Evolutionary conservation across 2,113 vertebrate species (phyloP).

Genomic region (Nothoprocta pentlandii): DNA sequence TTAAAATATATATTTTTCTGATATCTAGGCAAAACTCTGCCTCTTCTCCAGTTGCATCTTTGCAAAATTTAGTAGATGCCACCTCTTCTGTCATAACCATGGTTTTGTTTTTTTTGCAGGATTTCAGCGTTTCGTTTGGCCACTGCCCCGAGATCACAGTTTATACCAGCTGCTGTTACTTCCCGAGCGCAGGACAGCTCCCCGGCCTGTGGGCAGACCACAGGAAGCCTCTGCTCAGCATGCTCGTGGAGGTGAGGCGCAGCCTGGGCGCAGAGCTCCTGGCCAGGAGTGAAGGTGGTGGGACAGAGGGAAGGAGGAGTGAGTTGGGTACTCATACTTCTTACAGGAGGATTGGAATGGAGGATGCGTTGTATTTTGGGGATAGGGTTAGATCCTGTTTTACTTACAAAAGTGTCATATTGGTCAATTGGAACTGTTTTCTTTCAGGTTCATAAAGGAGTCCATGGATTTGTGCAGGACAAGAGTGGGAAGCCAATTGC

Average conservation of each 20-base stretch:
- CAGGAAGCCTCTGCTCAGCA: conserved; percentile 93
- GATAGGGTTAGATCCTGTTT: not conserved
- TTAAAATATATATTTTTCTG: not conserved
- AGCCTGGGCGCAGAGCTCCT: not conserved
- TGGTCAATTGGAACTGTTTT: not conserved
- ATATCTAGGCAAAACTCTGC: not conserved
- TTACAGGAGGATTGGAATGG: not conserved
- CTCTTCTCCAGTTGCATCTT: not conserved
- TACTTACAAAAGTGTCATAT: not conserved
- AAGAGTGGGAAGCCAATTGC: conserved; percentile 90
- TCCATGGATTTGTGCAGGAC: conserved; percentile 91
- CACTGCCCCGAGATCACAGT: conserved; percentile 98
- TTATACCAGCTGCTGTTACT: conserved; percentile 94
- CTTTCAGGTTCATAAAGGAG: conserved; percentile 92
- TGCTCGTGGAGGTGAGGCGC: conserved; percentile 93
- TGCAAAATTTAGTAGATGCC: not conserved
- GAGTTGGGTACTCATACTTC: not conserved
- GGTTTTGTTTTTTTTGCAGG: conserved; percentile 77
- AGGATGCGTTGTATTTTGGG: not conserved
- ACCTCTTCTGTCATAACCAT: not conserved
- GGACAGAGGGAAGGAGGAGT: not conserved
- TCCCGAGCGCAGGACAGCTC: conserved; percentile 88
- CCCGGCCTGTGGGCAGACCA: conserved; percentile 90
- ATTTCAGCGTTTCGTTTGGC: conserved; percentile 92
- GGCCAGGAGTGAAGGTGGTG: not conserved